A percentile compares a stretch with the other conserved stretches of the same genome.
Evolutionary conservation across 1,140 invertebrate species (phyloP).

Genomic region (Drosophila athabasca): DNA sequence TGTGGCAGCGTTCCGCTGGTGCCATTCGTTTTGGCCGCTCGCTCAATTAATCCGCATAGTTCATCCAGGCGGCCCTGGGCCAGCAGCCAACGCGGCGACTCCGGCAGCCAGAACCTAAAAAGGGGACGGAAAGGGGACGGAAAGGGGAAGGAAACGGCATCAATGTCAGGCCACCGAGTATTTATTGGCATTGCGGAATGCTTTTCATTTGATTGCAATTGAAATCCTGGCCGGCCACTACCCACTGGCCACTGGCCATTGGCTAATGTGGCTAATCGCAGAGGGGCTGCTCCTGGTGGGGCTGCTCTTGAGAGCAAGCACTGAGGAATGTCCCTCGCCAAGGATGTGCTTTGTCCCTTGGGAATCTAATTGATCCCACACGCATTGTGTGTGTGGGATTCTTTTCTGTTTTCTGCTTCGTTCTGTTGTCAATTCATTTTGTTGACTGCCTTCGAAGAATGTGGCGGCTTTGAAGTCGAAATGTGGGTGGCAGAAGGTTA

Average conservation of each 20-base stretch:
- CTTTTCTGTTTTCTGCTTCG: slow-evolving; percentile 14
- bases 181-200: slow-evolving; percentile 71
- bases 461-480: slow-evolving; percentile 35
- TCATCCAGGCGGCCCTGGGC: slow-evolving; percentile 89
- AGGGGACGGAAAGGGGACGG: no score
- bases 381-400: slow-evolving; percentile 24
- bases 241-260: slow-evolving; percentile 12
- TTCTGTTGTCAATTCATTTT: slow-evolving; percentile 62
- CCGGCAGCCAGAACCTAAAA: slow-evolving; percentile 89
- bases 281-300: background rate
- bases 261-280: slow-evolving; percentile 52
- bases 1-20: slow-evolving; percentile 84
- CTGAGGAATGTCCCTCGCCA: slow-evolving; percentile 49
- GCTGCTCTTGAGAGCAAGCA: slow-evolving; percentile 45
- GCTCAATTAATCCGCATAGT: slow-evolving; percentile 87
- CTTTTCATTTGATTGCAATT: slow-evolving; percentile 69
- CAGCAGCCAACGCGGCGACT: slow-evolving; percentile 93
- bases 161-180: slow-evolving; percentile 43
- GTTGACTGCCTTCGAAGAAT: slow-evolving; percentile 62
- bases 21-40: slow-evolving; percentile 88
- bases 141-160: slow-evolving; percentile 16
- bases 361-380: slow-evolving; percentile 68
- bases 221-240: background rate
- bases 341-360: slow-evolving; percentile 57
- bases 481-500: background rate